Base-by-base conservation (phyloP, 2,888 invertebrate genomes). In the Cephus spinipes region DNA sequence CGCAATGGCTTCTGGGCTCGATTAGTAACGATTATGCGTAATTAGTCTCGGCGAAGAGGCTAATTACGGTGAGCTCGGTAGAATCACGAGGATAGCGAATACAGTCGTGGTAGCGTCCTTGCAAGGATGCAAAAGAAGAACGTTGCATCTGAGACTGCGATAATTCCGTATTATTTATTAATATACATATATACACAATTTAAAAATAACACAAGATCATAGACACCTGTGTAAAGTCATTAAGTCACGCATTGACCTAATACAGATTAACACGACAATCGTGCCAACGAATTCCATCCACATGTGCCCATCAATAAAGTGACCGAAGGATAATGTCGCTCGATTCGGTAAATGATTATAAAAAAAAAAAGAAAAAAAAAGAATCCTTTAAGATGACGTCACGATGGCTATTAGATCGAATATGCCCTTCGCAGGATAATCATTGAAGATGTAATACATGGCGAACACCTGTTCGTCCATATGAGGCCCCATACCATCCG, bases 1-100 rank as follows among this genome's bases (percentile, higher is more conserved):
- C 55, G 55, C 55, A 23, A 23, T 55, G 55, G 55, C 23, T 55
- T 55, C 79, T 85, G 86, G 83, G 86, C 83, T 84, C 88, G 88
- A 90, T 90, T 89, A 88, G 88, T 85, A 88, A 87, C 86, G 87
- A 90, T 90, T 89, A 89, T 86, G 87, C 86, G 84, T 87, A 88
- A 88, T 89, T 89, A 89, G 90, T 55, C 55, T 23, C 55, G 55
- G 15, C 23, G 9, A 88, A 86, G 86, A 85, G 82, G 83, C 88
- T 88, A 87, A 89, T 89, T 88, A 87, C 85, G 81, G 78, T 77
- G 77, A 79, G 81, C 78, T 81, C 11, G 0, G 71, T 31, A 15
- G 71, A 71, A 33, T 33, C 71, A 23, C 33, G 23, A 9, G 55
- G 23, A 34, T 69, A 73, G 69, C 35, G 74, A 40, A 36, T 55